Percentiles rank a stretch among this genome's conserved stretches.
These are phyloP conservation scores for Alca torda DNA, from an alignment of 2,797 vertebrate species.

Conservation along the genomic window DNA sequence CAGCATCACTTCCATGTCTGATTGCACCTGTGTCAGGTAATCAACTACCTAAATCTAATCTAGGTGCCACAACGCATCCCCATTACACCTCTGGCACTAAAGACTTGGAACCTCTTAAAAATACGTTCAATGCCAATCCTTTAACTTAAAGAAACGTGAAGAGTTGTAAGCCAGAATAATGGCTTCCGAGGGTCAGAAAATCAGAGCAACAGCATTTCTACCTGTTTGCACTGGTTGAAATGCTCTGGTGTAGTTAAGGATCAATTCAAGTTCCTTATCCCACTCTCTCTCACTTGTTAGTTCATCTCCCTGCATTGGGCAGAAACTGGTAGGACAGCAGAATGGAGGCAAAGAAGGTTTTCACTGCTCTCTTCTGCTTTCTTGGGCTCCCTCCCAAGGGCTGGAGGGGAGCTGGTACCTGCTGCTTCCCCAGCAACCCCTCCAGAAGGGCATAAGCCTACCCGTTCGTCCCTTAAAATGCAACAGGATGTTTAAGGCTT, in stretches of 20 bases:
- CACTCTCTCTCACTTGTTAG: background rate
- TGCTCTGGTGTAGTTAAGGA: background rate
- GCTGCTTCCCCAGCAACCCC: background rate
- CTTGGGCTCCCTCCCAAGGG: background rate
- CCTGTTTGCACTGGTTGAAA: background rate
- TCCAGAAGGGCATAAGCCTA: background rate
- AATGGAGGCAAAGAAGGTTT: background rate
- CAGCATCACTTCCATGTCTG: background rate
- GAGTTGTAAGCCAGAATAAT: background rate
- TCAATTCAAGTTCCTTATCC: background rate
- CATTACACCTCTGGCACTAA: background rate
- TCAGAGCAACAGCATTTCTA: background rate
- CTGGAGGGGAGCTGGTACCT: background rate
- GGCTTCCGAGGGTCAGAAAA: background rate
- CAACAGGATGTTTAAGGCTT: background rate
- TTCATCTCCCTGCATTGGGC: background rate
- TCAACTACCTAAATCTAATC: background rate
- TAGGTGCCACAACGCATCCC: background rate
- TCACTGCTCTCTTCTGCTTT: background rate
- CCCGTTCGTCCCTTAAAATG: background rate
- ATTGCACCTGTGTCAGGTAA: background rate
- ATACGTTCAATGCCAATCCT: background rate
- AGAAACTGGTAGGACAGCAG: background rate
- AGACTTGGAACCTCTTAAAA: background rate
- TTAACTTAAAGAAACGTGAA: background rate